A percentile compares a stretch with the other conserved stretches of the same genome.
Conservation (phyloP, 2,113 vertebrate species). For the Seriola aureovittata region DNA sequence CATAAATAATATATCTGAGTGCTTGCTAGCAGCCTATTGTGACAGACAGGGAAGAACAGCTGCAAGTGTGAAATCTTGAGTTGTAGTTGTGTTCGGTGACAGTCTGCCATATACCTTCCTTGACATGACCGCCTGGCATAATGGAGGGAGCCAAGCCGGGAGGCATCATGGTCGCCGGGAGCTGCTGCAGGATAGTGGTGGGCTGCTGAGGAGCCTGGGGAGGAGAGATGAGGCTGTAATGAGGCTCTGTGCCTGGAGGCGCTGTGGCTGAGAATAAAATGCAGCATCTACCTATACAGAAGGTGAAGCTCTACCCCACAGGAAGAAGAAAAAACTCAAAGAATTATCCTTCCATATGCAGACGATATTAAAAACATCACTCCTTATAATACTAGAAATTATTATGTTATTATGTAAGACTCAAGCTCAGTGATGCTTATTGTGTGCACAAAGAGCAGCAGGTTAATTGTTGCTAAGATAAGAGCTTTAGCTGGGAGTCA, state of each 20-base stretch:
- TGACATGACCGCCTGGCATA: conserved; percentile 64
- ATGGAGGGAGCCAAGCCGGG: conserved; percentile 43
- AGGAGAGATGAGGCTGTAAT: conserved; percentile 65
- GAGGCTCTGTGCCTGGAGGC: conserved; percentile 72
- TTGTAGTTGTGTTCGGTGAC: conserved; percentile 63
- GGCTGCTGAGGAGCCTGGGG: conserved; percentile 68
- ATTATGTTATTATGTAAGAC: not conserved
- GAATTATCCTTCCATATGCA: not conserved
- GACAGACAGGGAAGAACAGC: conserved; percentile 60
- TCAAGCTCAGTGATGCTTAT: not conserved
- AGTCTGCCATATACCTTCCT: conserved; percentile 77
- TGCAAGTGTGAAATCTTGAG: conserved; percentile 54
- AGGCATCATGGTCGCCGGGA: conserved; percentile 61
- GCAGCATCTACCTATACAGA: conserved; percentile 10
- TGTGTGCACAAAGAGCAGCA: conserved; percentile 16
- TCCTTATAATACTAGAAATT: not conserved
- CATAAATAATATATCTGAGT: conserved; percentile 71
- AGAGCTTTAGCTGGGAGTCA: not conserved
- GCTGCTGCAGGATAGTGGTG: conserved; percentile 75
- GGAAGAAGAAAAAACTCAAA: not conserved
- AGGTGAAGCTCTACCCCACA: not conserved
- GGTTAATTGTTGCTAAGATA: conserved; percentile 4
- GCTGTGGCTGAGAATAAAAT: conserved; percentile 51
- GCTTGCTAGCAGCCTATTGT: conserved; percentile 41
- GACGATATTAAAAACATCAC: conserved; percentile 36